Conservation (phyloP, 1,140 invertebrate genomes). For the Dinoponera quadriceps region DNA sequence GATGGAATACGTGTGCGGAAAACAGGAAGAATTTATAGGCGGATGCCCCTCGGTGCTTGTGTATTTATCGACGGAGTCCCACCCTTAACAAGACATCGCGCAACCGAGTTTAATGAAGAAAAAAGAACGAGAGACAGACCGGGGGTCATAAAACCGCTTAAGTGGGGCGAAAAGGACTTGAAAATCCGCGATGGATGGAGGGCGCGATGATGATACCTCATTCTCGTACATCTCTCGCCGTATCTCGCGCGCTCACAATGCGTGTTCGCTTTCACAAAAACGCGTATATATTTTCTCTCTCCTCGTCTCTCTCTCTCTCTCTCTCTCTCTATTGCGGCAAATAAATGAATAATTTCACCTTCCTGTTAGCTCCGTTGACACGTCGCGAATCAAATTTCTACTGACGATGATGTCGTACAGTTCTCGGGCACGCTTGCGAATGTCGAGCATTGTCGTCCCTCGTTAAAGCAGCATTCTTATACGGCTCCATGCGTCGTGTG, state of each 20-base stretch:
- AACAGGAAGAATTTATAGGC: slow-evolving; percentile 58
- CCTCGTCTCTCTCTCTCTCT: too few relatives aligned
- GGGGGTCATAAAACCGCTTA: slow-evolving; percentile 15
- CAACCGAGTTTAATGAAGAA: slow-evolving; percentile 45
- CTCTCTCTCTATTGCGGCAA: not conserved
- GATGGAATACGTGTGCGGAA: slow-evolving; percentile 47
- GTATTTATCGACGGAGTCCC: slow-evolving; percentile 52
- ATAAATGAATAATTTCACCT: slow-evolving; percentile 40
- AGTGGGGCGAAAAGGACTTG: not conserved
- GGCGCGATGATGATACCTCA: too few relatives aligned
- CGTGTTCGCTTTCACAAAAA: too few relatives aligned
- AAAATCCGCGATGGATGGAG: not conserved
- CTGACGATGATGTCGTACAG: slow-evolving; percentile 69
- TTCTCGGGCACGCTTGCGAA: slow-evolving; percentile 59
- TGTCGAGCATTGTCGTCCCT: slow-evolving; percentile 73
- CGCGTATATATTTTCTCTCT: too few relatives aligned
- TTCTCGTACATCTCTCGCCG: too few relatives aligned
- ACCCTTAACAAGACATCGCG: slow-evolving; percentile 50
- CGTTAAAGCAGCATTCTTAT: slow-evolving; percentile 60
- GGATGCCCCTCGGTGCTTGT: not conserved
- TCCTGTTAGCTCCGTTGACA: slow-evolving; percentile 28
- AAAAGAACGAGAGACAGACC: not conserved
- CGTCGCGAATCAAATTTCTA: slow-evolving; percentile 52
- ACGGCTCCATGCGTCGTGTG: slow-evolving; percentile 47
- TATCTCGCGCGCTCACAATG: too few relatives aligned